phyloP scores from a whole-genome alignment of 2,797 vertebrate species.

The Brachyalestes nurse region DNA sequence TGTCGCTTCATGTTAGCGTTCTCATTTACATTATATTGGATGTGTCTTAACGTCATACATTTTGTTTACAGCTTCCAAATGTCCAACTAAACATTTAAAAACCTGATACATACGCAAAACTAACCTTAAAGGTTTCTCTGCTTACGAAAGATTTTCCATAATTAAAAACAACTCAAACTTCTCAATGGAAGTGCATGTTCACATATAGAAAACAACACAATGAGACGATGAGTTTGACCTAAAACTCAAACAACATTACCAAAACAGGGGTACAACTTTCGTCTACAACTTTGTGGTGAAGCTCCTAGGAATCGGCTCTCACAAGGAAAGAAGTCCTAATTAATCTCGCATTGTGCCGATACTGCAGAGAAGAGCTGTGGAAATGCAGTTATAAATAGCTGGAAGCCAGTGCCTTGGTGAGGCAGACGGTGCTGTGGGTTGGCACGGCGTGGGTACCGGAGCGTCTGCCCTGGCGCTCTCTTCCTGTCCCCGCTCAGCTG shows the following conservation, averaged over 20 bases:
- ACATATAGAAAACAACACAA: not conserved
- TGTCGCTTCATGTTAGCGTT: too few relatives aligned
- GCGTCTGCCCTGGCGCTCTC: slow-evolving; percentile 51
- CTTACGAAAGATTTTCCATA: too few relatives aligned
- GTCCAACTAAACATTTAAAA: too few relatives aligned
- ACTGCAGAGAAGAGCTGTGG: not conserved
- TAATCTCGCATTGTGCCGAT: slow-evolving; percentile 19
- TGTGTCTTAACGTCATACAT: too few relatives aligned
- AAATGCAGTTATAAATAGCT: slow-evolving; percentile 32
- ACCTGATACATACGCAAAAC: too few relatives aligned
- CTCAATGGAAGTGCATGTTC: too few relatives aligned
- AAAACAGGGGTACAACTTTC: not conserved
- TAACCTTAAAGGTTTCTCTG: too few relatives aligned
- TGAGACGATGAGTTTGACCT: not conserved
- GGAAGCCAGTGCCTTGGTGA: slow-evolving; percentile 14
- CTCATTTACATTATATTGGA: too few relatives aligned
- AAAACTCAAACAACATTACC: not conserved
- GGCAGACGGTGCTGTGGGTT: slow-evolving; percentile 29
- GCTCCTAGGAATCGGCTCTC: not conserved
- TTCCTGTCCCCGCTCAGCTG: slow-evolving; percentile 71
- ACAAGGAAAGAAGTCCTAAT: not conserved
- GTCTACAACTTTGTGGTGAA: not conserved
- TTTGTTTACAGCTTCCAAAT: too few relatives aligned
- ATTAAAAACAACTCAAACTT: too few relatives aligned
- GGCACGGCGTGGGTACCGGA: slow-evolving; percentile 24